A percentile compares a stretch with the other conserved stretches of the same genome.
These are phyloP conservation scores for Heliothis subflexa DNA, from an alignment of 1,140 invertebrate genomes.

Conservation along the genomic window DNA sequence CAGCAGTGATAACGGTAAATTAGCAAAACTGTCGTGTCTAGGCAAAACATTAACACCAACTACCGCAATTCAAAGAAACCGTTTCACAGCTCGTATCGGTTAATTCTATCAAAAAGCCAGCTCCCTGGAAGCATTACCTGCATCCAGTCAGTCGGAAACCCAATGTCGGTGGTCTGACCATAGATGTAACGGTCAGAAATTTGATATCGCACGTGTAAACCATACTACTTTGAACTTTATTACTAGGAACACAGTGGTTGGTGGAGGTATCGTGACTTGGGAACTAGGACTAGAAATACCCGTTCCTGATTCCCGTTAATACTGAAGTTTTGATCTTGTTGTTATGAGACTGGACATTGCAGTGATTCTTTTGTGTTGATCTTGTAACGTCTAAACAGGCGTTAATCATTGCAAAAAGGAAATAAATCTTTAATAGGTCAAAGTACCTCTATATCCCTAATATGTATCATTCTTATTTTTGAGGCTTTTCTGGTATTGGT, in stretches of 20 bases:
- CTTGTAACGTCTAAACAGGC: neutral
- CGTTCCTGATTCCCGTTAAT: conserved; percentile 47
- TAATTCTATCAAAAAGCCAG: conserved; percentile 30
- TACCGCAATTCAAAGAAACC: conserved; percentile 21
- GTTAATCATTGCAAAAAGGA: neutral
- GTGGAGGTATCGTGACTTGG: neutral
- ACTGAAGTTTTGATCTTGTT: conserved; percentile 44
- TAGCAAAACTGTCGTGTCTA: neutral
- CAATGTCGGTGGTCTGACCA: conserved; percentile 53
- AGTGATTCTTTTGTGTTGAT: conserved; percentile 37
- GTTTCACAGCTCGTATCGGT: conserved; percentile 27
- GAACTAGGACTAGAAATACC: conserved; percentile 45
- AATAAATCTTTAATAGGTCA: no score
- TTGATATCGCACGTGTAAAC: conserved; percentile 47
- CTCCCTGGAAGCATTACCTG: conserved; percentile 44
- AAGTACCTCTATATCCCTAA: no score
- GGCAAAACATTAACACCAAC: conserved; percentile 10
- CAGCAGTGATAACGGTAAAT: neutral
- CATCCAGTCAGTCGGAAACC: conserved; percentile 52
- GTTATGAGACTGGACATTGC: neutral
- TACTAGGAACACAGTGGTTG: conserved; percentile 20
- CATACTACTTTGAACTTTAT: conserved; percentile 49
- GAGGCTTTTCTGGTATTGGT: no score
- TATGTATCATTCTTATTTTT: no score
- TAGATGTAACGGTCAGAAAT: conserved; percentile 57